Conservation (phyloP, 2,888 invertebrate genomes). For the Morpho helenor region DNA sequence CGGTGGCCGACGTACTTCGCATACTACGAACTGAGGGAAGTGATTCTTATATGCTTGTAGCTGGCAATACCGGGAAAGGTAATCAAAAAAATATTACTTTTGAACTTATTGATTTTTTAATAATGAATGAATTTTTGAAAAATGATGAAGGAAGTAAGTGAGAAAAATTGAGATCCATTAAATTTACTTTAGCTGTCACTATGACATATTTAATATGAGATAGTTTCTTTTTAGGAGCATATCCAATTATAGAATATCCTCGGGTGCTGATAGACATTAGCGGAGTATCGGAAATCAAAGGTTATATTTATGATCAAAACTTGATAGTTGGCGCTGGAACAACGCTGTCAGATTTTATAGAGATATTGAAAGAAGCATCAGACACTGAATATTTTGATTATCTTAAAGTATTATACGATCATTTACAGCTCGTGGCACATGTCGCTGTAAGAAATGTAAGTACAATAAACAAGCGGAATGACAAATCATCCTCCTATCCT, state of each 20-base stretch:
- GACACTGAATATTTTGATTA: slow-evolving; percentile 68
- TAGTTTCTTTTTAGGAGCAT: slow-evolving; percentile 48
- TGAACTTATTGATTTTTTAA: no score
- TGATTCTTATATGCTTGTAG: slow-evolving; percentile 81
- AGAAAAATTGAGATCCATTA: no score
- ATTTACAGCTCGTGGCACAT: slow-evolving; percentile 82
- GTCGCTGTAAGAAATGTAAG: slow-evolving; percentile 74
- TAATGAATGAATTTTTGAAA: no score
- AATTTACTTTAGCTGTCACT: no score
- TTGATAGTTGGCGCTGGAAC: slow-evolving; percentile 77
- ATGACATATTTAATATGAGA: not conserved
- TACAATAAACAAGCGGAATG: not conserved
- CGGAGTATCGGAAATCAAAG: slow-evolving; percentile 75
- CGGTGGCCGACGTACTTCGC: slow-evolving; percentile 69
- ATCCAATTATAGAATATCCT: slow-evolving; percentile 48
- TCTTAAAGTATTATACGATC: slow-evolving; percentile 72
- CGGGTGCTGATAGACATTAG: slow-evolving; percentile 81
- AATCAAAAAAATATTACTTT: not conserved
- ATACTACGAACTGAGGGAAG: slow-evolving; percentile 64
- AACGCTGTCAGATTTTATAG: slow-evolving; percentile 67
- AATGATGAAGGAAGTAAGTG: no score
- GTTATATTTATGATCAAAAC: slow-evolving; percentile 47
- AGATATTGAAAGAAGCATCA: slow-evolving; percentile 48
- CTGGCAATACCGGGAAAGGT: slow-evolving; percentile 64
- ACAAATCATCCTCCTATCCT: no score